phyloP scores from a whole-genome alignment of 2,888 invertebrate genomes.

The Volucella zonaria region DNA sequence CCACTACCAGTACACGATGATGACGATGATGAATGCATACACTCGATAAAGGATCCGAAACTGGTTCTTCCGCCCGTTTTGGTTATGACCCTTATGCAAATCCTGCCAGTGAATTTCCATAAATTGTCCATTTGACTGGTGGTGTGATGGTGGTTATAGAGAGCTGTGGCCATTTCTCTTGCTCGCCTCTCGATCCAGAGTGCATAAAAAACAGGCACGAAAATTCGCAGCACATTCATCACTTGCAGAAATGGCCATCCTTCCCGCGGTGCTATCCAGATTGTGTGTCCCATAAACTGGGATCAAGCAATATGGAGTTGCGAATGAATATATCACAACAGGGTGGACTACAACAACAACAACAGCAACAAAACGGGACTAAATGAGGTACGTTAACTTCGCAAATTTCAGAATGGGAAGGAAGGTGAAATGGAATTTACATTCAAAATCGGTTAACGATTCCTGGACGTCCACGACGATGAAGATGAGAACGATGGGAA shows the following conservation, averaged over 20 bases:
- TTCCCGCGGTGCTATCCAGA: background rate
- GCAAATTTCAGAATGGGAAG: background rate
- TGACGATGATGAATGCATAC: slow-evolving; percentile 26
- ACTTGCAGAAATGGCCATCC: slow-evolving; percentile 18
- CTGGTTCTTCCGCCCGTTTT: slow-evolving; percentile 22
- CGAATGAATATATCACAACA: too few relatives aligned
- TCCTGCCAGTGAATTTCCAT: slow-evolving; percentile 58
- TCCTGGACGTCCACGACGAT: slow-evolving; percentile 33
- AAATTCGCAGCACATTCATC: slow-evolving; percentile 61
- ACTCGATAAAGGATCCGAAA: slow-evolving; percentile 2
- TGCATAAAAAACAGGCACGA: slow-evolving; percentile 34
- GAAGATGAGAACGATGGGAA: background rate
- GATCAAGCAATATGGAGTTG: too few relatives aligned
- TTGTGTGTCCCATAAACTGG: background rate
- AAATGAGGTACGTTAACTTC: background rate
- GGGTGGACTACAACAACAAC: too few relatives aligned
- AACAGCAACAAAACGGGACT: background rate
- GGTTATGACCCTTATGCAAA: slow-evolving; percentile 60
- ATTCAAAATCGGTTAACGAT: slow-evolving; percentile 53
- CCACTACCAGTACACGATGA: background rate
- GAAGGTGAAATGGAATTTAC: slow-evolving; percentile 33
- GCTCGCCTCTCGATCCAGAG: background rate
- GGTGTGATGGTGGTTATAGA: background rate
- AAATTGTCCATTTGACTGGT: slow-evolving; percentile 61
- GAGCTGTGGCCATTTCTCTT: too few relatives aligned